Percentiles rank a stretch among this genome's conserved stretches.
phyloP scores from a whole-genome alignment of 2,888 invertebrate genomes.

The Catocala sponsa region DNA sequence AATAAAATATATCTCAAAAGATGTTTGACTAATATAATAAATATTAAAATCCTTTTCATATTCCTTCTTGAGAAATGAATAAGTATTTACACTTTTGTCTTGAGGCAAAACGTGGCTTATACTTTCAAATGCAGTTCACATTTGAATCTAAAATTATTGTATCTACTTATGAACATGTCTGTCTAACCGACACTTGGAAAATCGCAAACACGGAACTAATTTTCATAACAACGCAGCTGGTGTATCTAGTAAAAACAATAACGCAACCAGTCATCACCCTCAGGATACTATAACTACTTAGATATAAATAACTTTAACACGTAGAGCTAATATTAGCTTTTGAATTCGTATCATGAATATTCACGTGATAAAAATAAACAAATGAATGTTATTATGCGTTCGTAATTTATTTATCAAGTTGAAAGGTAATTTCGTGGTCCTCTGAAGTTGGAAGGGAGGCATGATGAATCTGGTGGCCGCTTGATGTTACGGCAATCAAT shows the following conservation, averaged over 20 bases:
- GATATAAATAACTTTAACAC: slow-evolving; percentile 36
- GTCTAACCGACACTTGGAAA: slow-evolving; percentile 26
- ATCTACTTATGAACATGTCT: slow-evolving; percentile 6
- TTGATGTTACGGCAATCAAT: too few relatives aligned
- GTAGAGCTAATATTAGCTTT: slow-evolving; percentile 23
- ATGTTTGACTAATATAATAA: too few relatives aligned
- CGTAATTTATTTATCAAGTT: slow-evolving; percentile 27
- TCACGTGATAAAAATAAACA: slow-evolving; percentile 42
- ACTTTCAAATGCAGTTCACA: slow-evolving; percentile 3
- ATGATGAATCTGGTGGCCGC: too few relatives aligned
- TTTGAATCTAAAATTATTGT: slow-evolving; percentile 13
- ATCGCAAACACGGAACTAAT: slow-evolving; percentile 51
- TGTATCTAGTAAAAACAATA: slow-evolving; percentile 22
- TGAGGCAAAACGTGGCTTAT: too few relatives aligned
- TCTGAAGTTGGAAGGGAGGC: too few relatives aligned
- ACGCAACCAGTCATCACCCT: slow-evolving; percentile 26
- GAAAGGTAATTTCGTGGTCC: slow-evolving; percentile 34
- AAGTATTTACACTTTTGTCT: too few relatives aligned
- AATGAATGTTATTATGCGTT: slow-evolving; percentile 30
- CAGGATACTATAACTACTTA: slow-evolving; percentile 3
- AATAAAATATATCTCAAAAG: too few relatives aligned
- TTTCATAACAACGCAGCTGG: slow-evolving; percentile 42
- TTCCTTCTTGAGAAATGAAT: not conserved
- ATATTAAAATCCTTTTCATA: not conserved
- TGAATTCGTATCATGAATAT: slow-evolving; percentile 39